Base-by-base conservation (phyloP, 2,113 vertebrate genomes). In the Entelurus aequoreus region DNA sequence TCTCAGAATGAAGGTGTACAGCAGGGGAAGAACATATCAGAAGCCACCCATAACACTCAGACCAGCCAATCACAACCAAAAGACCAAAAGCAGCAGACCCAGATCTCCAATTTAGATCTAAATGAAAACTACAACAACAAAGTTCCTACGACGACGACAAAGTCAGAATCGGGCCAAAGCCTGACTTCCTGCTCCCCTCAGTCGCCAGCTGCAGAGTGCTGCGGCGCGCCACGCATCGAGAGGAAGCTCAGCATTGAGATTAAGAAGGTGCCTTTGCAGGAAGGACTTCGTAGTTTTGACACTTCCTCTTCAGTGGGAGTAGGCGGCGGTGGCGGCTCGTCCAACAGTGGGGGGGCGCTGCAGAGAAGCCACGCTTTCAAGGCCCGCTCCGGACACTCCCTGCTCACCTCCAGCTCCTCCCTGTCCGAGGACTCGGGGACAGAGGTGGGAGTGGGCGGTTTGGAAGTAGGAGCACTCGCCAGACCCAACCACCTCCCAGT, bases 181-280 rank as follows among this genome's bases (percentile, higher is more conserved):
- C 79, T 75, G 68, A 66, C 63, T 2, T 62, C 74, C 60, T 71
- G 74, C 37, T 77, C 74, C 3, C 76, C 79, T 52, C 54, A 76
- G 28, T 42, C 83, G 54, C 35, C 85, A 0, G 72, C 59, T 0
- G 55, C 77, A 11, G 94, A 95, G 57, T 71, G 80, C 66, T 69
- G 77, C 8, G 77, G 73, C 0, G 68, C 55, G n/a, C 78, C 84
- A 53, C 76, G 87, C n/a, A 77, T 94, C 28, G 94, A 97, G 75
- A 90, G 91, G 71, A 97, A 94, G 87, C 86, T 97, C 81, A 95
- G 93, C 82, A 95, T 98, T 69, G 96, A 98, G 89, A 96, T 98
- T 80, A 96, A 94, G 86, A 97, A 97, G 77, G 94, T 98, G 0
- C 94, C 95, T 66, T 86, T 96, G 60, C 94, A 96, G 84, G 96